These are phyloP conservation scores for Panthera uncia DNA, from an alignment of 2,113 vertebrate genomes.

Conservation along the genomic window DNA sequence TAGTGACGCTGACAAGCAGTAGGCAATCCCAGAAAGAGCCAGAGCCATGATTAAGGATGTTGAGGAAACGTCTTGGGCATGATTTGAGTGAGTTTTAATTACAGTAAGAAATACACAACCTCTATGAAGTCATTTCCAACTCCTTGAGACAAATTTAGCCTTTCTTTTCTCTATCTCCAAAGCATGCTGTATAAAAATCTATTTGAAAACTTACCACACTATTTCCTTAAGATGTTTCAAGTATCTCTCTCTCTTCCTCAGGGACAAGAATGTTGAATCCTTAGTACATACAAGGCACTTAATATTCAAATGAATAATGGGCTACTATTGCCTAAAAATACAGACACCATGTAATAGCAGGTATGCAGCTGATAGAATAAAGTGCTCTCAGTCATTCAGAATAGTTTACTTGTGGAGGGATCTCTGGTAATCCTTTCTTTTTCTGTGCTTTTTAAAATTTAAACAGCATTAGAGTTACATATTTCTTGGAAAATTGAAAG, in stretches of 20 bases:
- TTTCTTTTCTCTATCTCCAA: not conserved
- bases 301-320: not conserved
- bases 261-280: not conserved
- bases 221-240: not conserved
- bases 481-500: not conserved
- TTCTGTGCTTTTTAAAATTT: conserved; percentile 8
- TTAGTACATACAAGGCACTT: not conserved
- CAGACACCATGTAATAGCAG: not conserved
- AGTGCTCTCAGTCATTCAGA: not conserved
- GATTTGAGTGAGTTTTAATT: not conserved
- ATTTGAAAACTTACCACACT: not conserved
- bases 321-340: not conserved
- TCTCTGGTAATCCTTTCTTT: not conserved
- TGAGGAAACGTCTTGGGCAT: not conserved
- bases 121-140: not conserved
- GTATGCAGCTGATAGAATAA: not conserved
- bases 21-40: not conserved
- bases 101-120: not conserved
- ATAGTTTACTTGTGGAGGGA: not conserved
- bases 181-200: not conserved
- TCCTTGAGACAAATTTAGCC: not conserved
- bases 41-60: not conserved
- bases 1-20: no score
- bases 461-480: not conserved
- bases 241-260: not conserved